phyloP scores from a whole-genome alignment of 2,797 vertebrate species.

The Phrynocephalus vlangalii region DNA sequence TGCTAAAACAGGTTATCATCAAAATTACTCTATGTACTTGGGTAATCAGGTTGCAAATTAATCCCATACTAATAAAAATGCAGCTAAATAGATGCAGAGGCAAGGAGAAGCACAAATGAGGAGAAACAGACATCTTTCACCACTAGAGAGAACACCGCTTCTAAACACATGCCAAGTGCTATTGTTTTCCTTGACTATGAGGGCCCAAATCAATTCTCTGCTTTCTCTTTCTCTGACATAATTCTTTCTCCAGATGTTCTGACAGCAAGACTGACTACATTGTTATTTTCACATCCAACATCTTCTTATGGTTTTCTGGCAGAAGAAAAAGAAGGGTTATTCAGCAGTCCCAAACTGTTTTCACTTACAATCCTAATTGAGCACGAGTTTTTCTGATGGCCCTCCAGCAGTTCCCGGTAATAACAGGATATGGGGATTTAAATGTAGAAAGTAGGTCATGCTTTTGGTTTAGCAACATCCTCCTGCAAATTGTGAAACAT shows the following conservation, averaged over 20 bases:
- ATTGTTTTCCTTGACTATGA: too few relatives aligned
- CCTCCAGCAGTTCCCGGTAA: not conserved
- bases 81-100: too few relatives aligned
- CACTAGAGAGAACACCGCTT: too few relatives aligned
- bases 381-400: not conserved
- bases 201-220: not conserved
- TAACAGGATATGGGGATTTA: not conserved
- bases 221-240: not conserved
- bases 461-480: not conserved
- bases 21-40: too few relatives aligned
- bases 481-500: not conserved
- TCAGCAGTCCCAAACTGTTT: not conserved
- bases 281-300: not conserved
- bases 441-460: not conserved
- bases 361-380: not conserved
- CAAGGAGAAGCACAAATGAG: not conserved
- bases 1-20: too few relatives aligned
- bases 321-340: not conserved
- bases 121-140: not conserved
- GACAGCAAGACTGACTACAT: not conserved
- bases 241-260: not conserved
- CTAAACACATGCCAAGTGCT: too few relatives aligned
- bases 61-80: too few relatives aligned
- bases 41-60: too few relatives aligned
- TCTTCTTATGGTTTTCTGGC: not conserved